A percentile compares a stretch with the other conserved stretches of the same genome.
These are phyloP conservation scores for Brachyptera putata DNA, from an alignment of 2,888 invertebrate genomes.

Conservation along the genomic window DNA sequence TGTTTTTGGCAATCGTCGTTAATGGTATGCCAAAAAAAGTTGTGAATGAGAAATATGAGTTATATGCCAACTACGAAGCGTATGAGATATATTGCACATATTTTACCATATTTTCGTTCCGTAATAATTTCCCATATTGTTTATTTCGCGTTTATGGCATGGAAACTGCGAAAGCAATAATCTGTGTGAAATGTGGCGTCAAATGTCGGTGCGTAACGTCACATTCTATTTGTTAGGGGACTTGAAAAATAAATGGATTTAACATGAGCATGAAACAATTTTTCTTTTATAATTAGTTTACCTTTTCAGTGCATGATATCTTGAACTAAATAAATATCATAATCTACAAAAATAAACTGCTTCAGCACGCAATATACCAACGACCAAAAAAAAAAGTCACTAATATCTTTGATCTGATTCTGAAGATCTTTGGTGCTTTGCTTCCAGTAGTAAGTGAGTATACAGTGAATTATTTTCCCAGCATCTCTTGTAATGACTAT, in stretches of 20 bases:
- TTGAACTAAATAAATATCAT: too few species aligned
- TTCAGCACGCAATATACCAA: too few species aligned
- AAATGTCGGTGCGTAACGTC: not conserved
- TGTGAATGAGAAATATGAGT: too few species aligned
- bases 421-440: not conserved
- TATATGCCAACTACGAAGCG: too few species aligned
- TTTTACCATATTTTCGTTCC: constrained; percentile 1
- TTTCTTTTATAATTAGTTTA: too few species aligned
- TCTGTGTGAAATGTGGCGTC: constrained; percentile 14
- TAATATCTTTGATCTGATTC: too few species aligned
- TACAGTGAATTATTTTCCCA: constrained; percentile 24
- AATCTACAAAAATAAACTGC: too few species aligned
- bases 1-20: not conserved
- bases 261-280: too few species aligned
- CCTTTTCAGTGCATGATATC: too few species aligned
- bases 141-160: constrained; percentile 23
- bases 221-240: not conserved
- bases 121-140: constrained; percentile 1
- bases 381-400: too few species aligned
- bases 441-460: constrained; percentile 5
- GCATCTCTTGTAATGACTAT: constrained; percentile 25
- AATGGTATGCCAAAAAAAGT: not conserved
- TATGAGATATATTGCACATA: too few species aligned
- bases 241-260: not conserved
- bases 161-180: constrained; percentile 27